A percentile compares a stretch with the other conserved stretches of the same genome.
phyloP scores from a whole-genome alignment of 2,888 invertebrate species.

The Mesorhabditis sp. region DNA sequence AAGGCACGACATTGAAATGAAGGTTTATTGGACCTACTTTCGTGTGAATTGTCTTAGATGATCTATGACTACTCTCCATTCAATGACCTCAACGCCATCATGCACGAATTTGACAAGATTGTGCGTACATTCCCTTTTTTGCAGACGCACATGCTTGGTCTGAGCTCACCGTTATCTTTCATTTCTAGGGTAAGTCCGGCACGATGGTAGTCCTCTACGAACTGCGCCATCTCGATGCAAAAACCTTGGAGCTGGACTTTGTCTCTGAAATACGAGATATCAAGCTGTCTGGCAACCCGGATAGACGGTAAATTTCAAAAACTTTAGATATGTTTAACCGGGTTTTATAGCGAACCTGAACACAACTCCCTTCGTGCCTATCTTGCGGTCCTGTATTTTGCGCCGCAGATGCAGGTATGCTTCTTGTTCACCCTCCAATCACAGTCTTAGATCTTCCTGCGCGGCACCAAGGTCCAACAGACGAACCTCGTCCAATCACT shows the following conservation, averaged over 20 bases:
- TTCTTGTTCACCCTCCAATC: background rate
- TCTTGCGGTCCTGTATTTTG: constrained; percentile 60
- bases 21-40: no score
- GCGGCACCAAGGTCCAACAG: constrained; percentile 59
- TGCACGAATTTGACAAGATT: constrained; percentile 59
- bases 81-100: constrained; percentile 58
- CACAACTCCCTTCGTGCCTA: constrained; percentile 61
- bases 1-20: constrained; percentile 59
- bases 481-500: no score
- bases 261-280: constrained; percentile 57
- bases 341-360: constrained; percentile 40
- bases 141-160: no score
- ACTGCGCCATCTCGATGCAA: constrained; percentile 58
- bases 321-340: background rate
- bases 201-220: constrained; percentile 61
- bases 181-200: constrained; percentile 38
- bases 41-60: constrained; percentile 29
- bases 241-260: constrained; percentile 61
- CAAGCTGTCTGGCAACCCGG: constrained; percentile 44
- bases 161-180: no score
- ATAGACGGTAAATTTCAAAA: constrained; percentile 14
- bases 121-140: no score
- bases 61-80: constrained; percentile 62
- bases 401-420: constrained; percentile 60
- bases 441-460: constrained; percentile 58